Conservation (phyloP, 1,140 invertebrate genomes). For the Hyphantria cunea region DNA sequence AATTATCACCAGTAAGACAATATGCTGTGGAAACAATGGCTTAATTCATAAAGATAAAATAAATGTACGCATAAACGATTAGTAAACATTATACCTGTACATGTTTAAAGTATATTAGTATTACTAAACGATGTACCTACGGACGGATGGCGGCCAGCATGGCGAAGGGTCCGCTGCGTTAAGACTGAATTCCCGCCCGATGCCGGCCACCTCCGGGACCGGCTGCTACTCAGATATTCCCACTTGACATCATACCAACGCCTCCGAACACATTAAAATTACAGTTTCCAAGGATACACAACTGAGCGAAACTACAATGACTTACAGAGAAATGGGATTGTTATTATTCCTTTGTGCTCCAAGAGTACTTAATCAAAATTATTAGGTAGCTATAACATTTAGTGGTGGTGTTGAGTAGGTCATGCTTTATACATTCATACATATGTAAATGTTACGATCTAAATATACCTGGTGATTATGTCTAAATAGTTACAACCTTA, state of each 20-base stretch:
- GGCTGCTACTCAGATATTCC: conserved; percentile 46
- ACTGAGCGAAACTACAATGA: conserved; percentile 64
- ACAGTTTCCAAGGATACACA: conserved; percentile 72
- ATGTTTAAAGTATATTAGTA: conserved; percentile 32
- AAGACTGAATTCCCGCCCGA: conserved; percentile 10
- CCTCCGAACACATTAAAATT: conserved; percentile 75
- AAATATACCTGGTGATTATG: no score
- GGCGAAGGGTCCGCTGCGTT: neutral
- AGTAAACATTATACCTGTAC: conserved; percentile 18
- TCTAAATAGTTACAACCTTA: no score
- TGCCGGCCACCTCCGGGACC: conserved; percentile 32
- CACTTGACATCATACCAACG: conserved; percentile 57
- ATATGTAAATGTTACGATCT: conserved; percentile 1
- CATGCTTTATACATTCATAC: neutral
- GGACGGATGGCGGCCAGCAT: neutral
- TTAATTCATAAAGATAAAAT: no score
- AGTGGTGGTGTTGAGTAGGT: conserved; percentile 24
- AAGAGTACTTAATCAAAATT: conserved; percentile 72
- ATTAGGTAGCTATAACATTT: conserved; percentile 54
- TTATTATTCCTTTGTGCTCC: conserved; percentile 74
- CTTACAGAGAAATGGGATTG: conserved; percentile 61
- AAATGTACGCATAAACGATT: neutral
- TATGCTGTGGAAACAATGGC: no score
- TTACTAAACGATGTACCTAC: conserved; percentile 36
- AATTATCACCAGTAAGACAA: no score